Evolutionary conservation across 2,888 invertebrate genomes (phyloP), one percentile per base, ranked within the genome.

Genomic region (Empis livida): DNA sequence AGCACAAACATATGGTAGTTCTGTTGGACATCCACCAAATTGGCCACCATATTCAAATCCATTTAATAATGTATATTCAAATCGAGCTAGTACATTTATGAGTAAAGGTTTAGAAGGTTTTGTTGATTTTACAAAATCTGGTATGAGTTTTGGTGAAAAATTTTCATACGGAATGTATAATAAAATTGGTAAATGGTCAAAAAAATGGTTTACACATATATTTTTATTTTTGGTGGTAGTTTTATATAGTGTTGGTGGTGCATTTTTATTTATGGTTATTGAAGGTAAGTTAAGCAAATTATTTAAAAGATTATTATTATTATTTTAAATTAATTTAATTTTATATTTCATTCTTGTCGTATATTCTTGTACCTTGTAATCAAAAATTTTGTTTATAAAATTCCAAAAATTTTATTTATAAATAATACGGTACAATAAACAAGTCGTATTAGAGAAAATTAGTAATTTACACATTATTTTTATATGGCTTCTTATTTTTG

Each of bases 141-240:
- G 90, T 20, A 69, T 90, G 53, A 87, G 87, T 67, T 79, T 81
- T 35, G 90, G 90, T 50, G 90, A 90, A 67, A 88, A 86, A 63
- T 76, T 79, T 50, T 85, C 85, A 0, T 84, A 81, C 57, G 86
- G 84, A 78, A 69, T 86, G 51, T 87, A 87, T 62, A 80, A 82
- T 53, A 87, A 83, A 71, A 73, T 89, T 52, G 79, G 83, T 60
- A 71, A 78, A 47, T 79, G 81, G 72, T 90, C 89, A 2, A 80
- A 78, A 59, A 79, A 78, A 61, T 91, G 91, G 90, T 90, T 92
- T 63, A 91, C 91, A 37, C 91, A 92, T 68, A 79, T 89, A 51
- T 90, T 90, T 65, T 74, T 93, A 59, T 77, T 85, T 57, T 63
- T 86, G 56, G 79, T 91, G 56, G 76, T 93, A 51, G 70, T 82